Evolutionary conservation across 2,888 invertebrate species (phyloP).

Genomic region (Pilophorus perplexus): DNA sequence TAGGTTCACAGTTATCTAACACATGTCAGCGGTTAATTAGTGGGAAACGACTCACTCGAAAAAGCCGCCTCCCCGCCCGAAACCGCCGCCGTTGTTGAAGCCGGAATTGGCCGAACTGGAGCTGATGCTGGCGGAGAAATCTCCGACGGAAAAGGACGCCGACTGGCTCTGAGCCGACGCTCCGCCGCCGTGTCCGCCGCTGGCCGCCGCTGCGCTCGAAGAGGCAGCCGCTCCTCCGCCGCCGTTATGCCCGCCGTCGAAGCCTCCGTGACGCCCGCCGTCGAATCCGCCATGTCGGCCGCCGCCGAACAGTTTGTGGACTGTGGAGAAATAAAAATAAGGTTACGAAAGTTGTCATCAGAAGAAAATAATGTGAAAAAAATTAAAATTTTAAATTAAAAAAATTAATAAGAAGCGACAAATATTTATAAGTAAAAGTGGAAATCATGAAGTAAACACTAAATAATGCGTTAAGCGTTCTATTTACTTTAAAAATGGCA

Average conservation of each 20-base stretch:
- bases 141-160: conserved; percentile 28
- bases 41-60: conserved; percentile 32
- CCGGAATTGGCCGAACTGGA: conserved; percentile 42
- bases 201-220: conserved; percentile 29
- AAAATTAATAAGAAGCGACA: no score
- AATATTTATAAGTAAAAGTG: no score
- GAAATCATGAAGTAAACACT: no score
- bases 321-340: neutral
- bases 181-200: conserved; percentile 23
- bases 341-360: no score
- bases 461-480: no score
- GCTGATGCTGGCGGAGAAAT: conserved; percentile 37
- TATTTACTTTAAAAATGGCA: no score
- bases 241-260: conserved; percentile 18
- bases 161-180: conserved; percentile 33
- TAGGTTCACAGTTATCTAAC: no score
- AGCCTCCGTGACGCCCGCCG: conserved; percentile 42
- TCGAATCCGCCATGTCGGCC: conserved; percentile 43
- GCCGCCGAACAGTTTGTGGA: conserved; percentile 18
- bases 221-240: conserved; percentile 34
- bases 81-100: conserved; percentile 46
- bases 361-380: no score
- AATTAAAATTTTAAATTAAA: no score
- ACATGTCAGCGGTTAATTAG: no score
- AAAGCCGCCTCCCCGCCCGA: conserved; percentile 42